phyloP scores from a whole-genome alignment of 2,888 invertebrate genomes.

The Choreutis nemorana region DNA sequence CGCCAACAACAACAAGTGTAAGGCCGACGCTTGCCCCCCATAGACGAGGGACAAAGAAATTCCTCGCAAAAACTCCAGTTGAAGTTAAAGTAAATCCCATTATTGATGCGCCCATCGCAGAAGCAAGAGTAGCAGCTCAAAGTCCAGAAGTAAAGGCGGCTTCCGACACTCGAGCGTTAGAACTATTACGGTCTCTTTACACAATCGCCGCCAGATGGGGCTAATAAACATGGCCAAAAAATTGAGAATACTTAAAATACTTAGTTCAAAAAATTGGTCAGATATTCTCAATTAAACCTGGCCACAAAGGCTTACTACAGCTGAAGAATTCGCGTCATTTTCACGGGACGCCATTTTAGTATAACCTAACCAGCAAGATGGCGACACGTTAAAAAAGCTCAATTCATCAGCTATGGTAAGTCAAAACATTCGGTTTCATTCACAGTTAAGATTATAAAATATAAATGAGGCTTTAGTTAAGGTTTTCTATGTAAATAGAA shows the following conservation, averaged over 20 bases:
- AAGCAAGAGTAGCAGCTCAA: conserved; percentile 38
- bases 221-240: too few relatives aligned
- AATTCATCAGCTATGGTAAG: too few relatives aligned
- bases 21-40: conserved; percentile 28
- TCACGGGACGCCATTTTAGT: neutral
- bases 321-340: conserved; percentile 14
- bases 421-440: too few relatives aligned
- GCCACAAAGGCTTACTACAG: conserved; percentile 4
- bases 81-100: conserved; percentile 24
- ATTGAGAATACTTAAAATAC: conserved; percentile 24
- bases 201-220: conserved; percentile 86
- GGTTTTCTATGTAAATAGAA: too few relatives aligned
- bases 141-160: conserved; percentile 40
- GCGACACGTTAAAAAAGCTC: too few relatives aligned
- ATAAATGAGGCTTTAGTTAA: too few relatives aligned
- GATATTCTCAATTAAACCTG: conserved; percentile 8
- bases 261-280: conserved; percentile 8
- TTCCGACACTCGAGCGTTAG: conserved; percentile 81
- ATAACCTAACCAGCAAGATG: too few relatives aligned
- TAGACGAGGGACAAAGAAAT: conserved; percentile 45
- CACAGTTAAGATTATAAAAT: too few relatives aligned
- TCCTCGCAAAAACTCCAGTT: conserved; percentile 27
- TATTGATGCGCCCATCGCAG: conserved; percentile 42
- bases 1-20: conserved; percentile 29
- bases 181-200: conserved; percentile 83